A percentile compares a stretch with the other conserved stretches of the same genome.
Conservation (phyloP, 2,113 vertebrate species). For the Rousettus leschenaultii region DNA sequence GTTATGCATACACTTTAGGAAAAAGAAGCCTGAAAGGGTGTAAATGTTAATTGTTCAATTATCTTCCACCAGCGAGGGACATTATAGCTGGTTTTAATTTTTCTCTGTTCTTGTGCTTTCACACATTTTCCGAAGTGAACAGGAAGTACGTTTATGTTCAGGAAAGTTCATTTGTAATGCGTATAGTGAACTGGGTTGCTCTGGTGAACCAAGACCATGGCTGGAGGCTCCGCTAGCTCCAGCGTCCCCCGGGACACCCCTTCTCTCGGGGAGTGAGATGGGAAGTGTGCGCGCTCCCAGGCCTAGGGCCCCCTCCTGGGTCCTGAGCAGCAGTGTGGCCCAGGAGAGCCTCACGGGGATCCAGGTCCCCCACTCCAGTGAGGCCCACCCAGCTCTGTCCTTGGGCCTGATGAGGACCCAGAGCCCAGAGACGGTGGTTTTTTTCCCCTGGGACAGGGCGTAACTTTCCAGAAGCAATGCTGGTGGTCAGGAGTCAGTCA, state of each 20-base stretch:
- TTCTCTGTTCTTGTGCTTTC: background rate
- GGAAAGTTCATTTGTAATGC: background rate
- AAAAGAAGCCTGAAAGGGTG: background rate
- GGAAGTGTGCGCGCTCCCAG: background rate
- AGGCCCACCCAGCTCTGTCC: too few relatives aligned
- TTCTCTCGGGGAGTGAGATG: background rate
- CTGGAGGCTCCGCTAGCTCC: background rate
- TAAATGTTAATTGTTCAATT: background rate
- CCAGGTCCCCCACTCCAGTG: background rate
- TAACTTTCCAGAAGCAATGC: background rate
- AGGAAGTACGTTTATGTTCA: background rate
- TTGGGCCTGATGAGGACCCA: background rate
- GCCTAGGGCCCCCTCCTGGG: background rate
- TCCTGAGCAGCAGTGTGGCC: background rate
- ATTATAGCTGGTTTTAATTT: background rate
- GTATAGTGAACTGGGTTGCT: background rate
- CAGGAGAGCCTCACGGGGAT: background rate
- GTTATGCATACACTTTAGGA: background rate
- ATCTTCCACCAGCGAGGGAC: background rate
- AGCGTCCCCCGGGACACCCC: background rate
- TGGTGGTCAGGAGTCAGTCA: background rate
- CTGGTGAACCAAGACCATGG: background rate
- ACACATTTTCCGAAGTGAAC: background rate
- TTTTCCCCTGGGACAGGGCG: background rate
- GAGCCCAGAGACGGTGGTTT: background rate